These are phyloP conservation scores for Phoebastria nigripes DNA, from an alignment of 2,797 vertebrate genomes.

Conservation along the genomic window DNA sequence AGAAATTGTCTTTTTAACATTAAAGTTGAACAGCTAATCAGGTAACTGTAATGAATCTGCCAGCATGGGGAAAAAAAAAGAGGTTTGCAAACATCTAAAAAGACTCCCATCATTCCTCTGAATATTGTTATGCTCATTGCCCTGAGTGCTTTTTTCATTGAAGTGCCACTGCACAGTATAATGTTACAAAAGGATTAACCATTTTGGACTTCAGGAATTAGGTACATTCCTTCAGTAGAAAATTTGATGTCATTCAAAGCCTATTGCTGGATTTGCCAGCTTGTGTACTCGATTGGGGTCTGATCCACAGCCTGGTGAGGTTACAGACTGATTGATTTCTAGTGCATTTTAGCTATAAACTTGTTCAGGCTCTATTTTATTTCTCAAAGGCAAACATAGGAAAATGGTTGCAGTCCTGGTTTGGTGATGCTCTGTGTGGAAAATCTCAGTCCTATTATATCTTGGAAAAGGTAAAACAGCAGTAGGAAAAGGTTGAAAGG, in stretches of 20 bases:
- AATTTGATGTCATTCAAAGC: neutral
- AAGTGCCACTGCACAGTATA: neutral
- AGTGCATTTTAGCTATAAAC: neutral
- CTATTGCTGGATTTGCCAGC: neutral
- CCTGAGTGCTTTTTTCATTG: neutral
- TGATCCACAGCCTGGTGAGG: neutral
- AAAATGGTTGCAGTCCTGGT: neutral
- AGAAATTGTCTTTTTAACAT: neutral
- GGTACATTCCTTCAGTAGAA: neutral
- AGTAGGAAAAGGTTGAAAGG: neutral
- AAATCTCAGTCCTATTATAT: neutral
- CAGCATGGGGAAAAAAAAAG: neutral
- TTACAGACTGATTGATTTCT: neutral
- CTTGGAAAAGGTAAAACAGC: neutral
- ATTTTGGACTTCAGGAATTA: neutral
- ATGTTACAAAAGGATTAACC: neutral
- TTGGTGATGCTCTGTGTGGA: neutral
- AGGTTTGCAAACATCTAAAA: neutral
- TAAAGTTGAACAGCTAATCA: slow-evolving; percentile 23
- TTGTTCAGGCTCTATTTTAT: neutral
- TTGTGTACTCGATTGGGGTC: neutral
- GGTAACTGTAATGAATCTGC: neutral
- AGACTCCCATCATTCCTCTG: neutral
- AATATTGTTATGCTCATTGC: neutral
- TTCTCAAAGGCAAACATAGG: neutral